Evolutionary conservation across 2,113 vertebrate genomes (phyloP).

Genomic region (Rhombomys opimus): DNA sequence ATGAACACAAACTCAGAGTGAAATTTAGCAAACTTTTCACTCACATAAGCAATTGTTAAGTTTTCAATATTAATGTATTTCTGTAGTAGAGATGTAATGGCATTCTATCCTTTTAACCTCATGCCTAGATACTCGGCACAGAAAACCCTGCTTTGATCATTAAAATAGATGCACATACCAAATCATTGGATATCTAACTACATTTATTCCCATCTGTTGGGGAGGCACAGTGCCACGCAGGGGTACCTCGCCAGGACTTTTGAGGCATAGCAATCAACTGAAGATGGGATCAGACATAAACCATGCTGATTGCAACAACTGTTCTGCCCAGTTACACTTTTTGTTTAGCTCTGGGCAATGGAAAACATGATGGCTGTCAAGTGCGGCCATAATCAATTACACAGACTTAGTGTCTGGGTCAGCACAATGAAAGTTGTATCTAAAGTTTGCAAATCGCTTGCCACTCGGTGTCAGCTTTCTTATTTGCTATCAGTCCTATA

Average conservation of each 20-base stretch:
- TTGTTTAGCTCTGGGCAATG: constrained; percentile 69
- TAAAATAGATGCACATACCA: constrained; percentile 69
- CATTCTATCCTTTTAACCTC: constrained; percentile 71
- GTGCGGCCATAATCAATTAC: constrained; percentile 44
- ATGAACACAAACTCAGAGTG: constrained; percentile 59
- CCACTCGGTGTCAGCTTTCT: not conserved
- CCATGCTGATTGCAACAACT: constrained; percentile 69
- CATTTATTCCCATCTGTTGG: constrained; percentile 72
- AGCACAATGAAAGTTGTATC: not conserved
- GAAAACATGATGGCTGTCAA: constrained; percentile 27
- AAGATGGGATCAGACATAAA: constrained; percentile 71
- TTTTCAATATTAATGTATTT: constrained; percentile 72
- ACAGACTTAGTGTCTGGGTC: constrained; percentile 41
- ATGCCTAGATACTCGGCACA: constrained; percentile 48
- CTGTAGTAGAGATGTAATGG: constrained; percentile 46
- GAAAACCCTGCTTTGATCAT: constrained; percentile 68
- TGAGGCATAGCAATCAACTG: constrained; percentile 66
- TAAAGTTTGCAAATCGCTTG: not conserved
- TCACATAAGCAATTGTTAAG: constrained; percentile 61
- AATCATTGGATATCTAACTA: constrained; percentile 38
- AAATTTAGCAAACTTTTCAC: constrained; percentile 67
- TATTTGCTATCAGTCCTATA: not conserved
- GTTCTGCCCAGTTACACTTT: constrained; percentile 75
- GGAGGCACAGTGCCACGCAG: constrained; percentile 57
- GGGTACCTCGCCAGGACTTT: constrained; percentile 65